Percentiles rank a stretch among this genome's conserved stretches.
phyloP scores from a whole-genome alignment of 2,888 invertebrate genomes.

The Mactromeris polynyma region DNA sequence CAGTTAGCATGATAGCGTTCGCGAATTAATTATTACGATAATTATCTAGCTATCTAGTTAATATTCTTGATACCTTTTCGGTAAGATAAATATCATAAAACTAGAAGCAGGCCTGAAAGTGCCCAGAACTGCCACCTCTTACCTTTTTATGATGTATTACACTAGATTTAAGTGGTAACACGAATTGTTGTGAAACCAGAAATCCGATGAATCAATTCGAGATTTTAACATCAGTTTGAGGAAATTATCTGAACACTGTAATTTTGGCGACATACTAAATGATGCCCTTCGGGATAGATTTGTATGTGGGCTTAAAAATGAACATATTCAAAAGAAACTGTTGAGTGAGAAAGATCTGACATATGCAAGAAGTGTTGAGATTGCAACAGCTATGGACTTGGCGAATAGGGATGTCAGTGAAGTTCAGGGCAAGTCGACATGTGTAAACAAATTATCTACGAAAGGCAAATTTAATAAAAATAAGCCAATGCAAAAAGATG shows the following conservation, averaged over 20 bases:
- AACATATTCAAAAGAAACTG: conserved; percentile 36
- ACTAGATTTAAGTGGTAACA: no score
- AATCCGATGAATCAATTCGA: neutral
- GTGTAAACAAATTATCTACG: neutral
- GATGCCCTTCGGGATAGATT: conserved; percentile 40
- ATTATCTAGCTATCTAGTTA: no score
- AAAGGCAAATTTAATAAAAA: neutral
- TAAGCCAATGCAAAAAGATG: neutral
- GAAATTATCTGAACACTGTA: conserved; percentile 42
- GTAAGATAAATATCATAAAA: no score
- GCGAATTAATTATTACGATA: no score
- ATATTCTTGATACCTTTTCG: no score
- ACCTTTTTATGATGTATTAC: no score
- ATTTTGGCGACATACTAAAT: conserved; percentile 36
- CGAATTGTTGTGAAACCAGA: no score
- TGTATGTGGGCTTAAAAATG: conserved; percentile 33
- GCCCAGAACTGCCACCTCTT: no score
- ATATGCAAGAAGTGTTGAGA: conserved; percentile 1
- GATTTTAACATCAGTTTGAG: conserved; percentile 16
- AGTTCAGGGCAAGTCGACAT: neutral
- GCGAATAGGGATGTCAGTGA: conserved; percentile 29
- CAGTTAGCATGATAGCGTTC: no score
- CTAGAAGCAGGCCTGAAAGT: no score
- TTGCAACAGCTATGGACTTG: conserved; percentile 23
- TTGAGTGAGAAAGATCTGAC: conserved; percentile 24